phyloP scores from a whole-genome alignment of 2,797 vertebrate species.

The Gastrophryne carolinensis region DNA sequence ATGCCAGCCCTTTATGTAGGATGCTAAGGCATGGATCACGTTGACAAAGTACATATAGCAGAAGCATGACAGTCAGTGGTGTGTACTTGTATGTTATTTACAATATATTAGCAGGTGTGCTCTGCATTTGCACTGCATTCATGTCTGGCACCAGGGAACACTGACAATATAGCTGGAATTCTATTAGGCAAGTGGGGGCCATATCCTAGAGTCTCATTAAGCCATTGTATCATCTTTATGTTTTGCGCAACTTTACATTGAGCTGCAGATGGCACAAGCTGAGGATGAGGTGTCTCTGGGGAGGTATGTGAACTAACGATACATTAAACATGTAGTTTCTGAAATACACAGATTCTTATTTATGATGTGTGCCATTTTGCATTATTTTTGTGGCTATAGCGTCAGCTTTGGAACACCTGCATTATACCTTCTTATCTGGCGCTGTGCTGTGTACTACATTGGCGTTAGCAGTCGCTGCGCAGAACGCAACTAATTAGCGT shows the following conservation, averaged over 20 bases:
- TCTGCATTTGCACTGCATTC: background rate
- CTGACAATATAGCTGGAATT: background rate
- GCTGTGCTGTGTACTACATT: too few relatives aligned
- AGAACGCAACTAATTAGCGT: too few relatives aligned
- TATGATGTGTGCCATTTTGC: too few relatives aligned
- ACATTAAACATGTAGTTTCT: too few relatives aligned
- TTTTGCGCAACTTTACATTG: background rate
- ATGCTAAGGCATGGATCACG: background rate
- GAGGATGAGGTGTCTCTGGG: background rate
- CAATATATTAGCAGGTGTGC: slow-evolving; percentile 20
- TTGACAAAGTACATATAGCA: background rate
- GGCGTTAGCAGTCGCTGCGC: too few relatives aligned
- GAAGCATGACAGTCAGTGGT: background rate
- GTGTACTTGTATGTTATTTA: background rate
- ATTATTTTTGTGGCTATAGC: too few relatives aligned
- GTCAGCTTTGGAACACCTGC: too few relatives aligned
- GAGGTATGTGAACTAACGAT: background rate
- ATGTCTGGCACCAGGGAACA: background rate
- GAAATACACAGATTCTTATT: too few relatives aligned
- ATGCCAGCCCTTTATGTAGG: background rate
- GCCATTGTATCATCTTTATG: background rate
- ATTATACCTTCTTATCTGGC: too few relatives aligned
- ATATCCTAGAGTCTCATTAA: background rate
- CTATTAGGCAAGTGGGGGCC: background rate
- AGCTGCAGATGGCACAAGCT: background rate